Evolutionary conservation across 2,797 vertebrate genomes (phyloP), one percentile per base, ranked within the genome.

Genomic region (Coracias cyanogaster): DNA sequence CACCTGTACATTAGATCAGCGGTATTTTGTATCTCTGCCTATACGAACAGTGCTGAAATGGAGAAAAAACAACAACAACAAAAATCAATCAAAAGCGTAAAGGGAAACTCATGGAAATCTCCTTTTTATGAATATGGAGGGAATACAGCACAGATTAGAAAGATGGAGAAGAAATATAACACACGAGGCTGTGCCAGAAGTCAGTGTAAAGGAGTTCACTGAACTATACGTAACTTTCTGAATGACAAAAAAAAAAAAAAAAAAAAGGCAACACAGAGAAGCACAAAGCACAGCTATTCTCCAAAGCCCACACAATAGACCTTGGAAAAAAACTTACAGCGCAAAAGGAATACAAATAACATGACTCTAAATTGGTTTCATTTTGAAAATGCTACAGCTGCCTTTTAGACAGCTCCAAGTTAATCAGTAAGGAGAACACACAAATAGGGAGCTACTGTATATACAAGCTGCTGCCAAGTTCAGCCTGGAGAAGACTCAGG

Each of bases 101-200:
- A 43, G 15, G 4, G 76, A 76, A 90, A 55, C 10, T 77, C 31
- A 45, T 16, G 5, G 65, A 45, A 46, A 51, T 39, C 51, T 41
- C 26, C 29, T 21, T 80, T 31, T 16, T 4, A 1, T 10, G 5
- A 72, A 37, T 33, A 29, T 2, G 5, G 8, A 62, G 12, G 14
- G 8, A 71, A 41, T 86, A 77, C 20, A 33, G 28, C 39, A 83
- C 8, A n/a, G 39, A 4, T 74, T 41, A 43, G 25, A 26, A 70
- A 45, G 19, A 54, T 2, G 1, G 51, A 67, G 28, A 67, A 89
- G 28, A 79, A 80, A 49, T 1, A 62, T 9, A 19, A 78, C 20
- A 33, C 15, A 12, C 0, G 0, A 46, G 13, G 28, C 21, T 46
- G 4, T 24, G 19, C 24, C 35, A 73, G 6, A 87, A 58, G 10